Conservation (phyloP, 2,797 vertebrate genomes). For the Hydrocynus forskahlii region DNA sequence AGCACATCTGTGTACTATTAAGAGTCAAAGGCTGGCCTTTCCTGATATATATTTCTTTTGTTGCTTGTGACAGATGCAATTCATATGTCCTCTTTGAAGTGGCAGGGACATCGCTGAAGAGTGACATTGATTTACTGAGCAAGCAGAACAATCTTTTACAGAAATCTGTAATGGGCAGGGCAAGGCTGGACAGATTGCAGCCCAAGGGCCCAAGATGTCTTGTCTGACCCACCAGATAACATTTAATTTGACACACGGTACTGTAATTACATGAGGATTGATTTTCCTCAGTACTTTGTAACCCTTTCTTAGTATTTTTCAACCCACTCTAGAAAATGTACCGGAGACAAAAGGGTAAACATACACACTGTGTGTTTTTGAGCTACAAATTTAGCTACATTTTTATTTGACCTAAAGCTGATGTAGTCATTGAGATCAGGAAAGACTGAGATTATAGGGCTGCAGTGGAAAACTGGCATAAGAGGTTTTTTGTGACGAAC, state of each 20-base stretch:
- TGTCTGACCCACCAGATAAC: conserved; percentile 9
- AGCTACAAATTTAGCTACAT: no score
- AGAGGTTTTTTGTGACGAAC: not conserved
- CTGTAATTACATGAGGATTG: conserved; percentile 13
- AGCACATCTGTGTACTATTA: conserved; percentile 50
- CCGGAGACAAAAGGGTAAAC: not conserved
- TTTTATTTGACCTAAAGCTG: no score
- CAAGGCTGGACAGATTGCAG: not conserved
- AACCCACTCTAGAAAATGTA: not conserved
- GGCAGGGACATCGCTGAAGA: conserved; percentile 20
- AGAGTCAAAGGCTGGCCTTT: conserved; percentile 47
- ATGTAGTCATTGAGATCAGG: no score
- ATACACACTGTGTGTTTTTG: not conserved
- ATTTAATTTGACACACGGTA: conserved; percentile 19
- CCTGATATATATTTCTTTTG: conserved; percentile 45
- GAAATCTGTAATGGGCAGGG: not conserved
- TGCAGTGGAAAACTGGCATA: not conserved
- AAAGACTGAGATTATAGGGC: not conserved
- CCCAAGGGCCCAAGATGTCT: conserved; percentile 2
- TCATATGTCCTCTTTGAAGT: conserved; percentile 47
- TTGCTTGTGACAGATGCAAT: conserved; percentile 45
- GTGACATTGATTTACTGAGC: conserved; percentile 34
- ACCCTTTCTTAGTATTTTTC: not conserved
- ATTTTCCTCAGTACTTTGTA: not conserved
- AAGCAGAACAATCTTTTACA: conserved; percentile 18